Conservation (phyloP, 2,797 vertebrate species). For the Chrysocyon brachyurus region DNA sequence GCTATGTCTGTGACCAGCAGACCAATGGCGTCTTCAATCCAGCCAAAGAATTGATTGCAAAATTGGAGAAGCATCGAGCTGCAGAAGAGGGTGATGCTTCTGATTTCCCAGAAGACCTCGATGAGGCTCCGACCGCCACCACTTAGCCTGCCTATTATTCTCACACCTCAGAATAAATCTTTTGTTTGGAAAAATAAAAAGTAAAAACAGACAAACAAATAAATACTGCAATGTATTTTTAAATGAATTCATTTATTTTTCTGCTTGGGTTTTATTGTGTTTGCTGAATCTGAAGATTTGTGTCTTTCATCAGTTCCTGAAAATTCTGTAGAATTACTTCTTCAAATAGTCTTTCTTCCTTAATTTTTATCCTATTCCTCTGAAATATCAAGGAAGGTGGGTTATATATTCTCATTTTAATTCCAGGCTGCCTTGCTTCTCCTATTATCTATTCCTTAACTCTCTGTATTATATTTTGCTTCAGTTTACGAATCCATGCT, state of each 20-base stretch:
- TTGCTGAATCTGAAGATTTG: not conserved
- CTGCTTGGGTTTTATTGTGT: not conserved
- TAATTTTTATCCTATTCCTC: not conserved
- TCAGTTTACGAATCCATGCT: not conserved
- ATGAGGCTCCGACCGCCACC: constrained; percentile 59
- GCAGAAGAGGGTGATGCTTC: constrained; percentile 73
- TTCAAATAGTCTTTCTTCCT: not conserved
- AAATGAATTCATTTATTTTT: not conserved
- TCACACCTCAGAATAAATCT: constrained; percentile 74
- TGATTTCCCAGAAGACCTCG: constrained; percentile 65
- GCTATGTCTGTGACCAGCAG: constrained; percentile 97
- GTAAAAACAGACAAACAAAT: no score
- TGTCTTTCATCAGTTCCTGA: not conserved
- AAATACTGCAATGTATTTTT: not conserved
- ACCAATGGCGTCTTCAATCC: constrained; percentile 99
- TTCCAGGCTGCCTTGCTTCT: not conserved
- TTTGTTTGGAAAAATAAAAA: constrained; percentile 6
- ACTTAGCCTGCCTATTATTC: constrained; percentile 64
- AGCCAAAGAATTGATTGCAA: constrained; percentile 96
- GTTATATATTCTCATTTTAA: not conserved
- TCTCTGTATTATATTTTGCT: not conserved
- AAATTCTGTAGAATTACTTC: not conserved
- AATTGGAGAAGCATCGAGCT: constrained; percentile 93
- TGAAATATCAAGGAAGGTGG: not conserved
- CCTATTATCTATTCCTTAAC: not conserved